Base-by-base conservation (phyloP, 2,797 vertebrate species). In the Etheostoma nigrum region DNA sequence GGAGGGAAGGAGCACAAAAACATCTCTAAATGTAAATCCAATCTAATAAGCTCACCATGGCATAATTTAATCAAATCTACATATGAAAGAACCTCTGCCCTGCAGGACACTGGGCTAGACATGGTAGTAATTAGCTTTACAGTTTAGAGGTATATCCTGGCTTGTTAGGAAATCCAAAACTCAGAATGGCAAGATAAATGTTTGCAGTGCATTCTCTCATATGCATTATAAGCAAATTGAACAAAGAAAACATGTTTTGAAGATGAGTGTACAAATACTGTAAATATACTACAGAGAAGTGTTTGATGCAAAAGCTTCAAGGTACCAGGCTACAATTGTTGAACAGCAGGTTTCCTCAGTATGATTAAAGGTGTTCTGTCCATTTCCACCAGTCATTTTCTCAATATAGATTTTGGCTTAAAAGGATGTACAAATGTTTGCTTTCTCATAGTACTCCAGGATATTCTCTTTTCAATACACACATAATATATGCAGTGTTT, bases 1-100 rank as follows among this genome's bases (percentile, higher is more conserved):
- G 48, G 54, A 55, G 67, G 58, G 67, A 60, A 44, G 62, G 68
- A 82, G 80, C 75, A 87, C 66, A 86, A 87, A 90, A 91, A 89
- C 76, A 80, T 89, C 74, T 74, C 77, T 85, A 85, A 91, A 91
- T 91, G 88, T 85, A 93, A 94, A 94, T 91, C 78, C 71, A 83
- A 85, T 79, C 84, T 91, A 93, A 93, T 91, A 81, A 93, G 87
- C 85, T 88, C 85, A 89, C 84, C 69, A 72, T 44, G 57, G 85
- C 59, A 88, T 90, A 88, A 91, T 92, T 92, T 84, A 88, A 93
- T 92, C 63, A 84, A 68, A 93, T 95, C 87, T 94, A 69, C 88
- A 91, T 91, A 90, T 92, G 87, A 94, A 95, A 92, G 88, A 86
- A 85, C n/a, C 45, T 80, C 68, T 82, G 72, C 42, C 65, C 87